Base-by-base conservation (phyloP, 2,113 vertebrate genomes). In the Atherinomorus stipes region DNA sequence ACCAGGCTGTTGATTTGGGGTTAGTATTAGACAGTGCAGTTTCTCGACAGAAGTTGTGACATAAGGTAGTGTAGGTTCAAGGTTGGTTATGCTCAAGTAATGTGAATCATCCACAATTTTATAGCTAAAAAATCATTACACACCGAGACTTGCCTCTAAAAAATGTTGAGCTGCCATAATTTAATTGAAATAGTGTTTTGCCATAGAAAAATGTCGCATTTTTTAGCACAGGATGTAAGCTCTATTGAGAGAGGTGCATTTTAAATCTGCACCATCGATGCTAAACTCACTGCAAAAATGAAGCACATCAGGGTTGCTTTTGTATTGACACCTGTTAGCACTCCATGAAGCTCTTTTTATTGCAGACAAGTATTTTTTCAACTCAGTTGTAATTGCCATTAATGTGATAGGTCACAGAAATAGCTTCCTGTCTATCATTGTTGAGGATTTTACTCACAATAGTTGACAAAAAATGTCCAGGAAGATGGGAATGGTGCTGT, bases 241-340 rank as follows among this genome's bases (percentile, higher is more conserved):
- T 16, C 18, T 65, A 60, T 53, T 51, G 18, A 16, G 56, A 59
- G 60, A 69, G 45, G 44, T 25, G 13, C 21, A 56, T 74, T 51
- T 40, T 45, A 23, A 42, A 80, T 21, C 50, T 22, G 10, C 56
- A 38, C 11, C 4, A 18, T 31, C 1, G 1, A 5, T 23, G 21
- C 49, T 64, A 23, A 60, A 73, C 62, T 52, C 54, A 62, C 15
- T 18, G 9, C 58, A 9, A 42, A 22, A 3, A 31, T 26, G 47
- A 42, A 54, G 23, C 11, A 54, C 11, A 2, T 71, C 63, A 71
- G 50, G 18, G 7, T 10, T 19, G 50, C 64, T 78, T 85, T 89
- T 78, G 54, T 84, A 44, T 16, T 38, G 47, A 76, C 76, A 89
- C 78, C 67, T 83, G 80, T 83, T 74, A 62, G 44, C 44, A 42